Base-by-base conservation (phyloP, 2,113 vertebrate genomes). In the Oncorhynchus mykiss region DNA sequence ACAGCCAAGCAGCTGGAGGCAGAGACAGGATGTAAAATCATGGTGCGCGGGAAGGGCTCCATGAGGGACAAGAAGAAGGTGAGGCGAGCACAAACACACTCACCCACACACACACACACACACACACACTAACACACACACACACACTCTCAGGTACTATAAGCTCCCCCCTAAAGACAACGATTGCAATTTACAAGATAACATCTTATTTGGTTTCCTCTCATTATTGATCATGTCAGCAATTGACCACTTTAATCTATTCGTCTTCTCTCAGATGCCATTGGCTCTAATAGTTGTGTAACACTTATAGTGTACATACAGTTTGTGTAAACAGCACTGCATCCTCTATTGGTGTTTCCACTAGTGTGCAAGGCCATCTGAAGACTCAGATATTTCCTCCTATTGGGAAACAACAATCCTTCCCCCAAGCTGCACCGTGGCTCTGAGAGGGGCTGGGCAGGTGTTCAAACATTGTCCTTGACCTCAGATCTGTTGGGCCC, bases 21-120 rank as follows among this genome's bases (percentile, higher is more conserved):
- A 80, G 96, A 96, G 92, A 96, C 96, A 71, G 96, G 96, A 87
- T 97, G 96, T 88, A 97, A 97, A 87, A 96, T 97, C 88, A 97
- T 97, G 96, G 96, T 97, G 82, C 94, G 96, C 92, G 96, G 96
- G 77, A 96, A 96, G 90, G 96, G 96, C 78, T 96, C 96, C 66
- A 97, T 96, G 96, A 94, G 96, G 82, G 96, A 97, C 91, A 97
- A 96, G 84, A 97, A 96, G 88, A 96, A 97, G 95, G 95, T 96
- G 91, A 92, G 91, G 59, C 31, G 22, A 31, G 9, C 69, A 24
- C 31, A 70, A 34, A 66, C 57, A 72, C 24, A 45, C 22, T 13
- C 25, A 67, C 51, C 51, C 75, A 65, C 24, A 27, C 39, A 14
- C 39, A 64, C 27, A 34, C 34, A 57, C 54, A 20, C 54, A 18